Evolutionary conservation across 2,113 vertebrate genomes (phyloP).

Genomic region (Motacilla alba): DNA sequence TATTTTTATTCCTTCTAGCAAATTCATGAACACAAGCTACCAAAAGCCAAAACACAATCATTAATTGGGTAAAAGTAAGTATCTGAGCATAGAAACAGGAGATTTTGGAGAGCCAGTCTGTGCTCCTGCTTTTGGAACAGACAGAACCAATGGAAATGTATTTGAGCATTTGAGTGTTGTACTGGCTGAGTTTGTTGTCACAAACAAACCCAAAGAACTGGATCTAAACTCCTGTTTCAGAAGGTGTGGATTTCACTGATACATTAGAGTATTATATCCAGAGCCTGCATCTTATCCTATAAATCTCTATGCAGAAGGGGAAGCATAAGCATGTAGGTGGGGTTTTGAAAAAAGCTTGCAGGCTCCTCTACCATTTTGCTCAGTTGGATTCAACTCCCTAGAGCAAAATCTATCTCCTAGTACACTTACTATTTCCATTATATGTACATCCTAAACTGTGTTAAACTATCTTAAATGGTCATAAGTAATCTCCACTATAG

Average conservation of each 20-base stretch:
- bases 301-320: neutral
- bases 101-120: neutral
- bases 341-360: neutral
- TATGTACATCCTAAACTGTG: neutral
- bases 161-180: fast-evolving
- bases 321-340: neutral
- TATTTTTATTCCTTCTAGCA: neutral
- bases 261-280: neutral
- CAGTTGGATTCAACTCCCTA: neutral
- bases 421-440: neutral
- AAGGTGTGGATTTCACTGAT: neutral
- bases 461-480: neutral
- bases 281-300: neutral
- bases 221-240: neutral
- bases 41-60: neutral
- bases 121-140: neutral
- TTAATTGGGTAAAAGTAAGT: neutral
- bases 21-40: neutral
- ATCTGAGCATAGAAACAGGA: neutral
- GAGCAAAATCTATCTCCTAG: neutral
- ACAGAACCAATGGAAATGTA: neutral
- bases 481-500: neutral
- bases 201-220: neutral
- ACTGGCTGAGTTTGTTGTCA: neutral
- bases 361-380: neutral